These are phyloP conservation scores for Oscheius sp. DNA, from an alignment of 2,888 invertebrate species.

Conservation along the genomic window DNA sequence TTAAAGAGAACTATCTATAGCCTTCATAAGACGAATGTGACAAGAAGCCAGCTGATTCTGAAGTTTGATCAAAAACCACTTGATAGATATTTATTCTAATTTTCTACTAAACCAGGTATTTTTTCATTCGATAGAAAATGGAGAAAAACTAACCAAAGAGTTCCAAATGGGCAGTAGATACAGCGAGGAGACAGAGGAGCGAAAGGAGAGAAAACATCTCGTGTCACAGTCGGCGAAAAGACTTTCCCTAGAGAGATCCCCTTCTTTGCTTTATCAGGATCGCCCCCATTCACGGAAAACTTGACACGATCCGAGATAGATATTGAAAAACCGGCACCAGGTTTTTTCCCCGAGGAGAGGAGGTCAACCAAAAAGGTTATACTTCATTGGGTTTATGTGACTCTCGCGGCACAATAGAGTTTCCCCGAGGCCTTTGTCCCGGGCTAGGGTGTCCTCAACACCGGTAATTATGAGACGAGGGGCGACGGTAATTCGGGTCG, in stretches of 20 bases:
- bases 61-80: too few relatives aligned
- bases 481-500: not conserved
- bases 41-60: too few relatives aligned
- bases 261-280: not conserved
- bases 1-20: too few relatives aligned
- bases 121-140: not conserved
- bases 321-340: slow-evolving; percentile 15
- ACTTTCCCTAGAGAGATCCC: too few relatives aligned
- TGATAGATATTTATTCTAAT: too few relatives aligned
- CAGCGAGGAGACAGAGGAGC: not conserved
- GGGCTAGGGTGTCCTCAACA: not conserved
- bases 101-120: too few relatives aligned
- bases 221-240: not conserved
- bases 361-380: not conserved
- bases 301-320: slow-evolving; percentile 11
- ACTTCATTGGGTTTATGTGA: not conserved
- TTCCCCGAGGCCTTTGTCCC: slow-evolving; percentile 5
- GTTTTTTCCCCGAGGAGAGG: not conserved
- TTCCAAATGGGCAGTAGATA: not conserved
- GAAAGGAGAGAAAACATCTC: slow-evolving; percentile 17
- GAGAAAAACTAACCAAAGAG: slow-evolving; percentile 4
- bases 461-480: slow-evolving; percentile 11
- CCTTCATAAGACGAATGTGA: too few relatives aligned
- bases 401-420: too few relatives aligned
- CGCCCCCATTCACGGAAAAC: slow-evolving; percentile 25